Evolutionary conservation across 2,113 vertebrate species (phyloP).

Genomic region (Herpailurus yagouaroundi): DNA sequence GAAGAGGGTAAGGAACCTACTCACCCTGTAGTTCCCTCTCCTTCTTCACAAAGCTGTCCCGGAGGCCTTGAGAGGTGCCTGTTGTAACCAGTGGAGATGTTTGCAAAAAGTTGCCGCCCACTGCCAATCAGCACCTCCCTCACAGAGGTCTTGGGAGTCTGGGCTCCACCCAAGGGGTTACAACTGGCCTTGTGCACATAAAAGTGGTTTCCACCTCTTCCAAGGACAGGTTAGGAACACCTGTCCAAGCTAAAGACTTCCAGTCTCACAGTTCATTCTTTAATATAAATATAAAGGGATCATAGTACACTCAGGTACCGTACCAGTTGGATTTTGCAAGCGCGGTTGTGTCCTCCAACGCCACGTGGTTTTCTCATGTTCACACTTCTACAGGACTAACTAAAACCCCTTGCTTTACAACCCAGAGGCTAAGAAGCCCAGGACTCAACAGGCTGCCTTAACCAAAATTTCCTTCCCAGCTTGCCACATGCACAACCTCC

Average conservation of each 20-base stretch:
- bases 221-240: neutral
- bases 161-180: neutral
- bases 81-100: no score
- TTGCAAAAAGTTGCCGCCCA: neutral
- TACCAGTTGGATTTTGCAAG: neutral
- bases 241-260: neutral
- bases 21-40: neutral
- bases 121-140: neutral
- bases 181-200: neutral
- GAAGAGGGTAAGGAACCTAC: neutral
- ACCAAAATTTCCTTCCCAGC: neutral
- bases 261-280: neutral
- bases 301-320: no score
- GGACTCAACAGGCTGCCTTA: neutral
- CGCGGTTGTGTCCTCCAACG: no score
- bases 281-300: no score
- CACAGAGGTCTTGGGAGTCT: neutral
- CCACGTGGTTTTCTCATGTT: neutral
- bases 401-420: neutral
- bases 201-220: neutral
- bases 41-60: neutral
- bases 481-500: neutral
- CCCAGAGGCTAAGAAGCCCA: neutral
- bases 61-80: neutral
- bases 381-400: no score